These are phyloP conservation scores for Nomada ferruginata DNA, from an alignment of 2,888 invertebrate species.

Conservation along the genomic window DNA sequence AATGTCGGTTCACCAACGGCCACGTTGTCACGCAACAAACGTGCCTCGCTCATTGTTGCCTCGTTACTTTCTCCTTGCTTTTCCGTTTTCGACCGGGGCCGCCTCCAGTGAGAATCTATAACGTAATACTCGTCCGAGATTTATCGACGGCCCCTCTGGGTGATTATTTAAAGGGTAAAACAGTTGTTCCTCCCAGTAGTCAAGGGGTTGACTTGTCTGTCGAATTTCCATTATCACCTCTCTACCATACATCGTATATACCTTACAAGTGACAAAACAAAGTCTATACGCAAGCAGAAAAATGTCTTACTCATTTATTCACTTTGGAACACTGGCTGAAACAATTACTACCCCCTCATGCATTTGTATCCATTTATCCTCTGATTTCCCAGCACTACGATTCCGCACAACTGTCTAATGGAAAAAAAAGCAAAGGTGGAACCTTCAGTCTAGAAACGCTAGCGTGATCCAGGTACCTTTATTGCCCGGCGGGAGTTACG, in stretches of 20 bases:
- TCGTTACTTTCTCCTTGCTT: conserved; percentile 66
- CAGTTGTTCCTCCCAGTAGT: conserved; percentile 14
- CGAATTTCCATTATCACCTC: neutral
- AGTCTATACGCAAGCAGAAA: too few species aligned
- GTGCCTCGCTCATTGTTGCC: conserved; percentile 59
- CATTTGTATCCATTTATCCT: too few species aligned
- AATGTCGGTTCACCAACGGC: conserved; percentile 60
- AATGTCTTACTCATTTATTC: too few species aligned
- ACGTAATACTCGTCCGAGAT: conserved; percentile 29
- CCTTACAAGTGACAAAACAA: neutral
- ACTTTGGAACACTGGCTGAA: too few species aligned
- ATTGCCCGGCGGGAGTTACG: conserved; percentile 72
- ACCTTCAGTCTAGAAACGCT: conserved; percentile 60
- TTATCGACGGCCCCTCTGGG: conserved; percentile 14
- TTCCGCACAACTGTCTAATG: neutral
- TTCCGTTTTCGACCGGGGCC: conserved; percentile 48
- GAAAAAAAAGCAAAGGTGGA: conserved; percentile 23
- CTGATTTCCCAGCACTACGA: too few species aligned
- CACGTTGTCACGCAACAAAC: conserved; percentile 71
- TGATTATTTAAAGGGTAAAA: neutral
- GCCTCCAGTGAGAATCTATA: neutral
- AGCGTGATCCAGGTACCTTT: conserved; percentile 65
- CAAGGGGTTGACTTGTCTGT: neutral
- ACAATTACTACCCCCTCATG: too few species aligned
- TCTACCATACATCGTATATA: too few species aligned